A percentile compares a stretch with the other conserved stretches of the same genome.
These are phyloP conservation scores for Elaeidobius kamerunicus DNA, from an alignment of 2,888 invertebrate species.

Conservation along the genomic window DNA sequence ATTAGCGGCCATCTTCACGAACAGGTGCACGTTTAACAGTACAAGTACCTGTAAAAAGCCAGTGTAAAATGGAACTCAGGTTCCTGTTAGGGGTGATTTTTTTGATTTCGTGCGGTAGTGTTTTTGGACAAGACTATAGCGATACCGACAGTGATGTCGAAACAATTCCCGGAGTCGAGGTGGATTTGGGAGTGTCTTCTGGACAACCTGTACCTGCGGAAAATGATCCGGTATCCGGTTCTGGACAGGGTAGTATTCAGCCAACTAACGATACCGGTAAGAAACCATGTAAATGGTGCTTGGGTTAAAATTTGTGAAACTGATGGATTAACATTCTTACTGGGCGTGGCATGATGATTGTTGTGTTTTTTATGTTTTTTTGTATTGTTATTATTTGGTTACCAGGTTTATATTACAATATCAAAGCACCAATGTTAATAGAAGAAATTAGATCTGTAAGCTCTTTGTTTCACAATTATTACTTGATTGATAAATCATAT, in stretches of 20 bases:
- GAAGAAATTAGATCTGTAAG: too few relatives aligned
- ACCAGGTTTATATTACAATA: too few relatives aligned
- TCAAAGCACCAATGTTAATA: too few relatives aligned
- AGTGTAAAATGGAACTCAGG: constrained; percentile 24
- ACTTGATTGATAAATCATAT: too few relatives aligned
- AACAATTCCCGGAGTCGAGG: constrained; percentile 23
- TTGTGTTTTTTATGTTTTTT: not conserved
- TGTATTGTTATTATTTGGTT: too few relatives aligned
- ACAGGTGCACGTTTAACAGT: constrained; percentile 6
- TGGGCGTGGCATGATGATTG: constrained; percentile 7
- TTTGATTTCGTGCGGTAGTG: constrained; percentile 12
- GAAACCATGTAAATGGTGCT: not conserved
- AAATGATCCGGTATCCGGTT: constrained; percentile 4
- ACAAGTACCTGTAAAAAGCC: not conserved
- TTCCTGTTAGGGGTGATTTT: constrained; percentile 16
- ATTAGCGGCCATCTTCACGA: constrained; percentile 16
- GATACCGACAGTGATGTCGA: constrained; percentile 28
- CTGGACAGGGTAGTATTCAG: not conserved
- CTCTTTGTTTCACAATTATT: too few relatives aligned
- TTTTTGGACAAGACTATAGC: constrained; percentile 20
- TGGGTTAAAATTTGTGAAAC: constrained; percentile 12
- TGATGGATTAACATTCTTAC: constrained; percentile 17
- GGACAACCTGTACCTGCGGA: constrained; percentile 28
- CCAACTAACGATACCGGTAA: constrained; percentile 14
- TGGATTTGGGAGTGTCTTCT: constrained; percentile 11